These are phyloP conservation scores for Chlorodrepanis virens DNA, from an alignment of 2,113 vertebrate species.

Conservation along the genomic window DNA sequence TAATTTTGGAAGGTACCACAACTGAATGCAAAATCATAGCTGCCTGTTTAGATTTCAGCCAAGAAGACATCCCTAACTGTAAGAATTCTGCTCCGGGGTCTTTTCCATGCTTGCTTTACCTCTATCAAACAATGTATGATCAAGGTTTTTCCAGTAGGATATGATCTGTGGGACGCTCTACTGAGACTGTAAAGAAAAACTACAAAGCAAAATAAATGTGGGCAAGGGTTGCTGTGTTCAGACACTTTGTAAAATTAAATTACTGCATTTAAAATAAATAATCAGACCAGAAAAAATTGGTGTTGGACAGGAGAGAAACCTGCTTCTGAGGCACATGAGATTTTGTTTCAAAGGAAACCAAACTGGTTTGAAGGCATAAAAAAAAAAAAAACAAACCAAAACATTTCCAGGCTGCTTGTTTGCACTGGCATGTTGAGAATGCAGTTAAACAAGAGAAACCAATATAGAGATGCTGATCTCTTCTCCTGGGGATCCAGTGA, in stretches of 20 bases:
- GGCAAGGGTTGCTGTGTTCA: background rate
- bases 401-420: background rate
- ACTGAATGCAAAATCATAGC: background rate
- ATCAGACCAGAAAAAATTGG: background rate
- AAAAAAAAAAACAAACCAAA: no score
- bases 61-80: background rate
- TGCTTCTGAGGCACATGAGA: background rate
- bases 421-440: background rate
- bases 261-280: background rate
- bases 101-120: background rate
- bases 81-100: background rate
- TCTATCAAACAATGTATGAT: background rate
- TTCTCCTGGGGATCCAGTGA: background rate
- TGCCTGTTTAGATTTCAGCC: background rate
- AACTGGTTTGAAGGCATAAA: background rate
- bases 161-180: background rate
- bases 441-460: background rate
- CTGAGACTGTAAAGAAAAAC: background rate
- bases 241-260: background rate
- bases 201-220: background rate
- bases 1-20: background rate
- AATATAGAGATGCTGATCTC: background rate
- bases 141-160: background rate
- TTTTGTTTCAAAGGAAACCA: background rate
- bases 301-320: fast-evolving